Conservation (phyloP, 2,888 invertebrate genomes). For the Drosophila koepferae region DNA sequence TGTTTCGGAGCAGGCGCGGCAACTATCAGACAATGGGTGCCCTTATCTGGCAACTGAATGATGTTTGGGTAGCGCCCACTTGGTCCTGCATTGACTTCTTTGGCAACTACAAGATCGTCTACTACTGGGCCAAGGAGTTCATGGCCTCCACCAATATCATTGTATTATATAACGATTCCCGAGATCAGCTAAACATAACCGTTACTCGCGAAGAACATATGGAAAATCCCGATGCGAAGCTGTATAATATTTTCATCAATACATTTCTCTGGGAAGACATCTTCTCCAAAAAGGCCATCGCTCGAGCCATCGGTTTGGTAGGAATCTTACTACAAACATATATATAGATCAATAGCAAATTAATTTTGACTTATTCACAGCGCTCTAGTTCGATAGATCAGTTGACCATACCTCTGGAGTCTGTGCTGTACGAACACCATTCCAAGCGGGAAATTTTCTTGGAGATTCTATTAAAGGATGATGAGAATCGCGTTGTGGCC, state of each 20-base stretch:
- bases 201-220: constrained; percentile 88
- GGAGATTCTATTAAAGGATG: constrained; percentile 83
- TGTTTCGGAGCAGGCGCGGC: constrained; percentile 88
- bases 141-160: constrained; percentile 91
- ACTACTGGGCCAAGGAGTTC: constrained; percentile 94
- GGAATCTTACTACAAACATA: neutral
- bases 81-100: constrained; percentile 94
- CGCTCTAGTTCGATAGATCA: constrained; percentile 70
- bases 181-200: constrained; percentile 87
- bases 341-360: neutral
- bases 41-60: constrained; percentile 99
- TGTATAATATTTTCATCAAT: constrained; percentile 86
- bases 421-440: constrained; percentile 45
- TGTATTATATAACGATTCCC: constrained; percentile 85
- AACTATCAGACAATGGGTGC: constrained; percentile 94
- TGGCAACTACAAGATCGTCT: constrained; percentile 86
- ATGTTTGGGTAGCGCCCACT: constrained; percentile 98
- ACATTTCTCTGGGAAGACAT: constrained; percentile 87
- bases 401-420: constrained; percentile 60
- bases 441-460: constrained; percentile 70
- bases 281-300: constrained; percentile 76
- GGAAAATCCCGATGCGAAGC: constrained; percentile 83
- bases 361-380: constrained; percentile 47
- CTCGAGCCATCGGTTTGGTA: constrained; percentile 74
- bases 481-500: constrained; percentile 84